These are phyloP conservation scores for Plectropomus leopardus DNA, from an alignment of 2,113 vertebrate species.

Conservation along the genomic window DNA sequence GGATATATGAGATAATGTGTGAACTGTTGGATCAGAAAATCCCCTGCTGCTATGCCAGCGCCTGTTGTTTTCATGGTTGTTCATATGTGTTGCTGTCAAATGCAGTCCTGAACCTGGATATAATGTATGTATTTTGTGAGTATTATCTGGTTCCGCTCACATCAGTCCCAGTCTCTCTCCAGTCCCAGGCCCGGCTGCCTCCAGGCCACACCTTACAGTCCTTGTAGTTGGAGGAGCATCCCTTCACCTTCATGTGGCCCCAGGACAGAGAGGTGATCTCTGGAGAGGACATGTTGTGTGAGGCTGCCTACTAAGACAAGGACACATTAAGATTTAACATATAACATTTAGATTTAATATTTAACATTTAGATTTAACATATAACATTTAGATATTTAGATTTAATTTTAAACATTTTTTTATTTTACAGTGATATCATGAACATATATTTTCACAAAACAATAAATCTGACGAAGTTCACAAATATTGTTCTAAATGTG, in stretches of 20 bases:
- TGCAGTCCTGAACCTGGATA: too few relatives aligned
- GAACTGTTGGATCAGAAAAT: not conserved
- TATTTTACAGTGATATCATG: too few relatives aligned
- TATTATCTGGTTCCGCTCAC: conserved; percentile 82
- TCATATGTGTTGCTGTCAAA: not conserved
- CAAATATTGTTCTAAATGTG: too few relatives aligned
- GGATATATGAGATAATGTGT: not conserved
- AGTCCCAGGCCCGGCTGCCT: conserved; percentile 95
- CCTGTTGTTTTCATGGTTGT: too few relatives aligned
- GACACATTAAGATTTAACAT: too few relatives aligned
- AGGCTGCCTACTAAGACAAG: not conserved
- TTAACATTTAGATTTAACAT: too few relatives aligned
- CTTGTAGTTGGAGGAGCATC: conserved; percentile 89
- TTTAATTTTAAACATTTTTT: too few relatives aligned
- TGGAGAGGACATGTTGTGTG: conserved; percentile 89
- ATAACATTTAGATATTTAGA: too few relatives aligned
- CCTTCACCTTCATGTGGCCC: conserved; percentile 95
- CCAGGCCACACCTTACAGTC: conserved; percentile 99
- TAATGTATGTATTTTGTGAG: not conserved
- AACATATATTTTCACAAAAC: too few relatives aligned
- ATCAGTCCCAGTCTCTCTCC: conserved; percentile 96
- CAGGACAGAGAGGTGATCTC: conserved; percentile 93
- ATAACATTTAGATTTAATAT: too few relatives aligned
- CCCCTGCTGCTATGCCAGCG: too few relatives aligned
- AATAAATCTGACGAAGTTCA: too few relatives aligned